phyloP scores from a whole-genome alignment of 2,888 invertebrate genomes.

The Nephrotoma guestfalica region DNA sequence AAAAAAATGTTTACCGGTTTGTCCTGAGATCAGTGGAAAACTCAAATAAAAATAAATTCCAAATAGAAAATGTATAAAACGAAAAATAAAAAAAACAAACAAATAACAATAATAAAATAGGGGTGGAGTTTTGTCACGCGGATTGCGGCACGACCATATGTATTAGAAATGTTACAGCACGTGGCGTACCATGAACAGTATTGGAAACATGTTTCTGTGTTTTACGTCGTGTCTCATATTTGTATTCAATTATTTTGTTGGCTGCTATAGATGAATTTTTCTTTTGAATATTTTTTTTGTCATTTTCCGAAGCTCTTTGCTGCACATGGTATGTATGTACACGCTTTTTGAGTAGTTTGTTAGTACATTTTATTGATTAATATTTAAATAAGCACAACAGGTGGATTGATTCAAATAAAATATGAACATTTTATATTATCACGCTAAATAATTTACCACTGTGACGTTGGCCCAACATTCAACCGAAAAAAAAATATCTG shows the following conservation, averaged over 20 bases:
- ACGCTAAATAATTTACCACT: no score
- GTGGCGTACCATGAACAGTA: slow-evolving; percentile 1
- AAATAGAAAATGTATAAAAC: neutral
- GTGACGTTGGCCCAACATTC: no score
- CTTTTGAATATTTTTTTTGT: neutral
- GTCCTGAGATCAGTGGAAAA: neutral
- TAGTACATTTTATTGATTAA: neutral
- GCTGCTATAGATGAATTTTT: neutral
- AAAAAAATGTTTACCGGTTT: neutral
- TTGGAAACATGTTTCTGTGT: neutral
- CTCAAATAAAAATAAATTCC: neutral
- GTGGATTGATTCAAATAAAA: neutral
- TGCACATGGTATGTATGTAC: neutral
- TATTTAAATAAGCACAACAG: neutral
- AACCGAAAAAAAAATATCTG: no score
- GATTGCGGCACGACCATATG: slow-evolving; percentile 5
- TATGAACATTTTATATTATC: no score
- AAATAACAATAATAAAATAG: neutral
- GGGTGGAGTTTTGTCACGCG: slow-evolving; percentile 12
- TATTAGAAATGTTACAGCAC: neutral
- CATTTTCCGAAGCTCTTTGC: neutral
- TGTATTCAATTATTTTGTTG: neutral
- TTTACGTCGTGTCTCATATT: neutral
- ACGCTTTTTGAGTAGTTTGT: neutral
- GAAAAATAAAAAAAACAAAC: neutral